Base-by-base conservation (phyloP, 2,113 vertebrate species). In the Chaetura pelagica region DNA sequence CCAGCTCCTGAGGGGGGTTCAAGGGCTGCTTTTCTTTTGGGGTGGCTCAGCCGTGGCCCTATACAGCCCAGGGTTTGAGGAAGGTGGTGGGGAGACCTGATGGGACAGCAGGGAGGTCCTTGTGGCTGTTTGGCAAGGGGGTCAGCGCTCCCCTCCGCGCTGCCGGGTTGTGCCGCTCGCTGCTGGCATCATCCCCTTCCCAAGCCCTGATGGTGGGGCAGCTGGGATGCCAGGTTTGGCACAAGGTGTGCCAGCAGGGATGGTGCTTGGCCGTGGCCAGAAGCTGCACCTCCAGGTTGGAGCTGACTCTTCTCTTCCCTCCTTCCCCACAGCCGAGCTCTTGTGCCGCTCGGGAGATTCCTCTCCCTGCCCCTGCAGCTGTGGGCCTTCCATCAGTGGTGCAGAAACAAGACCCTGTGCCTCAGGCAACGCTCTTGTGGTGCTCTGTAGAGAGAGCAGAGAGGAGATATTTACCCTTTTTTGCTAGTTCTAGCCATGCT, bases 151-250 rank as follows among this genome's bases (percentile, higher is more conserved):
- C 32, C 15, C 32, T 27, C 26, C 5, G 5, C 0, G 0, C 59
- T 74, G 51, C 66, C 2, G 4, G 40, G 29, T 57, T 66, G 73
- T 71, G 63, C 68, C 2, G 4, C 61, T 61, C 15, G 34, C 62
- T 48, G 81, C 51, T 59, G 81, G 17, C 5, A 1, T 40, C 2
- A 1, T n/a, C 63, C 57, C 57, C 64, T 76, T 51, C 32, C 62
- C 15, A 35, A 30, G 34, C 27, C 23, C 23, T 1, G 5, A 0
- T 0, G 2, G 15, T 0, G 0, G 15, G 71, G 30, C 42, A 66
- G 57, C 72, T 62, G 15, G 38, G 15, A 4, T 27, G 19, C 24
- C 19, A 17, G 44, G 35, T 26, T 55, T 19, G 22, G 35, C n/a
- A 11, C 34, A 5, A n/a, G 27, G 20, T 71, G 71, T 79, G 29